Evolutionary conservation across 1,140 invertebrate genomes (phyloP).

Genomic region (Solenopsis fugax): DNA sequence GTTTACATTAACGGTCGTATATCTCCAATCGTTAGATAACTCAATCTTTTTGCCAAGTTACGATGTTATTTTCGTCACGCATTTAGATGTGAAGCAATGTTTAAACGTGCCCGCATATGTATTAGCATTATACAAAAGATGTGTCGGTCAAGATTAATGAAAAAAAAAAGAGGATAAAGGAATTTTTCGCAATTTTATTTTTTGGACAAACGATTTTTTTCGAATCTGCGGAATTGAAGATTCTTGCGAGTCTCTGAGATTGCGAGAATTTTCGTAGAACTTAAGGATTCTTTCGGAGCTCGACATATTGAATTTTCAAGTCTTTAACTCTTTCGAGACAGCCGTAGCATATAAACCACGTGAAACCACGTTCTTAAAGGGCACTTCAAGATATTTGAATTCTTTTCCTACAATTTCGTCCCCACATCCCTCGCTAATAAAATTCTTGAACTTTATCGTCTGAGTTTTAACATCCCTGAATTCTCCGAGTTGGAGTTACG

Average conservation of each 20-base stretch:
- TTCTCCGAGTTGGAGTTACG: constrained; percentile 14
- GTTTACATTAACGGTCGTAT: no score
- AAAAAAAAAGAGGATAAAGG: background rate
- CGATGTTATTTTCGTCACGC: constrained; percentile 1
- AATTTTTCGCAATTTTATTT: background rate
- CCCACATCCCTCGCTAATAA: constrained; percentile 4
- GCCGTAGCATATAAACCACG: constrained; percentile 8
- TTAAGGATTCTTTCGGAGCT: background rate
- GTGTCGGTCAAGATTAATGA: background rate
- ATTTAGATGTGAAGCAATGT: background rate
- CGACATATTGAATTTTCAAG: constrained; percentile 15
- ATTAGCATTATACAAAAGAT: no score
- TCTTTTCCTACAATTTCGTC: constrained; percentile 28
- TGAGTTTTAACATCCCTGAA: constrained; percentile 33
- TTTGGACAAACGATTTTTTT: background rate
- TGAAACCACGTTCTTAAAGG: constrained; percentile 12
- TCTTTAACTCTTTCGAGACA: constrained; percentile 11
- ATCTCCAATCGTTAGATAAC: constrained; percentile 25
- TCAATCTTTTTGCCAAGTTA: constrained; percentile 2
- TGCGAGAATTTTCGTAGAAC: background rate
- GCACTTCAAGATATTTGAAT: constrained; percentile 2
- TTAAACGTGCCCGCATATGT: background rate
- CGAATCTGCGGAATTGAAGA: background rate
- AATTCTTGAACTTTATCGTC: constrained; percentile 18
- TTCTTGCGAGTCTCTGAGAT: background rate